Conservation (phyloP, 2,888 invertebrate genomes). For the Drosophila stalkeri region DNA sequence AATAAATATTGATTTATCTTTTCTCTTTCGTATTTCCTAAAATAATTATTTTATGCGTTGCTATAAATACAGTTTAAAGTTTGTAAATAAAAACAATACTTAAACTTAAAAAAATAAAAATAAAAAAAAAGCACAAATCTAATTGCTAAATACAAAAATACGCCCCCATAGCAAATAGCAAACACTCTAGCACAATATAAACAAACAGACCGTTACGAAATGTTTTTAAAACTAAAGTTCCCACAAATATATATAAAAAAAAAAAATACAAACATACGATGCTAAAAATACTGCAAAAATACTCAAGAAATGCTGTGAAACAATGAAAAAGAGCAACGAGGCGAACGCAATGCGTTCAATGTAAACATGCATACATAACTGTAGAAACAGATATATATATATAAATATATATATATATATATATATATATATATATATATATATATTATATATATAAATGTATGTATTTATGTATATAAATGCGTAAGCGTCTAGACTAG, state of each 20-base stretch:
- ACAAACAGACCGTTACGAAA: slow-evolving; percentile 59
- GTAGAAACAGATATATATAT: not conserved
- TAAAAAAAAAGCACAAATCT: not conserved
- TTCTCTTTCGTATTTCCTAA: no score
- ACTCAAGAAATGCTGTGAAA: slow-evolving; percentile 37
- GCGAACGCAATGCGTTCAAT: slow-evolving; percentile 45
- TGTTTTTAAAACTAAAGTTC: slow-evolving; percentile 40
- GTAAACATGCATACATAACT: slow-evolving; percentile 14
- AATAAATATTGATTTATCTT: no score
- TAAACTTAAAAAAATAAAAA: not conserved
- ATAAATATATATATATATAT: slow-evolving; percentile 19
- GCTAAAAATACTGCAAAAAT: slow-evolving; percentile 51
- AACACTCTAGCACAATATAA: slow-evolving; percentile 37
- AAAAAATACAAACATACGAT: slow-evolving; percentile 6
- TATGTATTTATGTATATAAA: slow-evolving; percentile 23
- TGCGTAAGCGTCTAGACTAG: slow-evolving; percentile 81
- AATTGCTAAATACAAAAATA: slow-evolving; percentile 1
- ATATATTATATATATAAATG: slow-evolving; percentile 10
- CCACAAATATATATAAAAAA: slow-evolving; percentile 18
- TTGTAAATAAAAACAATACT: not conserved
- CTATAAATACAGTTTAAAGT: not conserved
- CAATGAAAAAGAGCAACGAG: slow-evolving; percentile 42
- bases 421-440: slow-evolving; percentile 1
- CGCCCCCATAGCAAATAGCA: slow-evolving; percentile 20
- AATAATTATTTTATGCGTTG: not conserved